A percentile compares a stretch with the other conserved stretches of the same genome.
Evolutionary conservation across 1,140 invertebrate genomes (phyloP).

Genomic region (Drosophila sp.): DNA sequence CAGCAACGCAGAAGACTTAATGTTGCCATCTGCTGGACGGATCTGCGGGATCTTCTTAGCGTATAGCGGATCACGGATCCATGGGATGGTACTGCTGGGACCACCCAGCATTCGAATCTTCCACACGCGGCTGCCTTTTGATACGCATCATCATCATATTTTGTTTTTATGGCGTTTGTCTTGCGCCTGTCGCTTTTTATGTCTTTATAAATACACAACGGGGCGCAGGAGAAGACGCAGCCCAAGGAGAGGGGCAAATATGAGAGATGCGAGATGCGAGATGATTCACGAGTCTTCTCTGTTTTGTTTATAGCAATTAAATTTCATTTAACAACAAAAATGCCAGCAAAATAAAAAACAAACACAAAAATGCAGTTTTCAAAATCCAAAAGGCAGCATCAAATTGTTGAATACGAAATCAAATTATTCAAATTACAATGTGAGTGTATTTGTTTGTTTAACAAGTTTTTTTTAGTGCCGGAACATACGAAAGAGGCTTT

Average conservation of each 20-base stretch:
- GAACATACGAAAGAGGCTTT: too few species aligned
- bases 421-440: slow-evolving; percentile 1
- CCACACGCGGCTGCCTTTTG: slow-evolving; percentile 65
- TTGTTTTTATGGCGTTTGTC: slow-evolving; percentile 66
- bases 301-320: slow-evolving; percentile 76
- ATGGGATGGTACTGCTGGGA: slow-evolving; percentile 25
- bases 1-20: slow-evolving; percentile 1
- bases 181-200: slow-evolving; percentile 57
- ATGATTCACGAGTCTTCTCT: slow-evolving; percentile 32
- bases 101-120: slow-evolving; percentile 49
- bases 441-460: neutral
- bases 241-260: slow-evolving; percentile 5
- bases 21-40: slow-evolving; percentile 27
- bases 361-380: slow-evolving; percentile 17
- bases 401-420: neutral
- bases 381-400: neutral
- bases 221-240: neutral
- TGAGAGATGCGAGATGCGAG: slow-evolving; percentile 20
- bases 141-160: slow-evolving; percentile 59
- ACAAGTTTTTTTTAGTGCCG: neutral
- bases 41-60: neutral
- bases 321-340: slow-evolving; percentile 61
- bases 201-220: slow-evolving; percentile 78
- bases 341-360: slow-evolving; percentile 34
- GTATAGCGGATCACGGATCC: too few species aligned